Percentiles rank a stretch among this genome's conserved stretches.
These are phyloP conservation scores for Caenorhabditis sp. DNA, from an alignment of 2,888 invertebrate species.

Conservation along the genomic window DNA sequence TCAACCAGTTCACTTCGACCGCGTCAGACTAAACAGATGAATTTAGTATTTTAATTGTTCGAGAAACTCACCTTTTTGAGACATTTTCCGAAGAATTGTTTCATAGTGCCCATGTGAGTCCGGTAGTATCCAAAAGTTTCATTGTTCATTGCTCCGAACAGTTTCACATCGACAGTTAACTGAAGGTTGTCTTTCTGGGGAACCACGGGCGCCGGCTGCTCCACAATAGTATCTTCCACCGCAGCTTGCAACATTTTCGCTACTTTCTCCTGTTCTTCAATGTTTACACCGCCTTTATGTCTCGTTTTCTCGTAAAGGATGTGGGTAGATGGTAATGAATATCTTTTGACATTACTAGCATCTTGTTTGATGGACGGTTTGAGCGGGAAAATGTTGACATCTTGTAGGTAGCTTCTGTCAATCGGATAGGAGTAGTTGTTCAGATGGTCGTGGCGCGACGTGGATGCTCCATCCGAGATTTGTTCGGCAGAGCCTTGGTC, in stretches of 20 bases:
- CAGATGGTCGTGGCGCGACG: neutral
- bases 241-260: conserved; percentile 20
- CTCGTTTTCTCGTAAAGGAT: conserved; percentile 47
- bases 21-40: neutral
- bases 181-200: too few species aligned
- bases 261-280: conserved; percentile 47
- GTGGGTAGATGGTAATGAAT: conserved; percentile 52
- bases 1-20: conserved; percentile 23
- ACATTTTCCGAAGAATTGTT: conserved; percentile 8
- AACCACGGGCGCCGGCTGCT: neutral
- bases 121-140: conserved; percentile 32
- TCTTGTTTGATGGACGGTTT: too few species aligned
- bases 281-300: conserved; percentile 35
- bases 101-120: conserved; percentile 29
- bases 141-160: conserved; percentile 31
- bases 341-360: neutral
- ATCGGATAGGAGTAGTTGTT: conserved; percentile 25
- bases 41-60: neutral
- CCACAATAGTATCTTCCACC: conserved; percentile 2
- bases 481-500: neutral
- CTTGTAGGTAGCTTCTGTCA: conserved; percentile 15
- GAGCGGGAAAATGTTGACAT: too few species aligned
- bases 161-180: conserved; percentile 23
- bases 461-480: neutral
- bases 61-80: conserved; percentile 2